A percentile compares a stretch with the other conserved stretches of the same genome.
phyloP scores from a whole-genome alignment of 2,113 vertebrate genomes.

The Gulo gulo region DNA sequence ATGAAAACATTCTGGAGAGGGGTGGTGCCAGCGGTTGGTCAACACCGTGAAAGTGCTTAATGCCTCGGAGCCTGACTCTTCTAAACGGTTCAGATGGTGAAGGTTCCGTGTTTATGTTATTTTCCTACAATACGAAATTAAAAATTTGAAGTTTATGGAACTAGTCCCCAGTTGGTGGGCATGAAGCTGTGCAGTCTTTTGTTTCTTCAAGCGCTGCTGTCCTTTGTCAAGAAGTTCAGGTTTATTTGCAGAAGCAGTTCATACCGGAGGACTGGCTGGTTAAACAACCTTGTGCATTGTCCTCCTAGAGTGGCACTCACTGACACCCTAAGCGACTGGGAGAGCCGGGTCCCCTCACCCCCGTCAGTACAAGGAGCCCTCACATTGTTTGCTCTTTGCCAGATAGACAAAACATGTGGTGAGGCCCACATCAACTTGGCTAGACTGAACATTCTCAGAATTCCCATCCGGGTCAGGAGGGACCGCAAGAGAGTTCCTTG shows the following conservation, averaged over 20 bases:
- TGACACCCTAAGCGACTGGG: background rate
- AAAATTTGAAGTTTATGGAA: background rate
- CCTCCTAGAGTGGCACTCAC: accelerated
- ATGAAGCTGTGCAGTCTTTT: background rate
- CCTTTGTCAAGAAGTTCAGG: background rate
- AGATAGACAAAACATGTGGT: background rate
- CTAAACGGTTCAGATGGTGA: no score
- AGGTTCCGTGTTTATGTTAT: background rate
- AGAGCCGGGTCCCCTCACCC: no score
- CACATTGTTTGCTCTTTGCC: background rate
- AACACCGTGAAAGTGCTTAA: accelerated
- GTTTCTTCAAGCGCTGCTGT: background rate
- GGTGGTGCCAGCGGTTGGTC: no score
- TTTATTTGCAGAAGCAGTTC: background rate
- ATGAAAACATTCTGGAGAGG: background rate
- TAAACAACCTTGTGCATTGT: accelerated
- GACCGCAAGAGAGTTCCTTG: background rate
- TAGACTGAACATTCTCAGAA: background rate
- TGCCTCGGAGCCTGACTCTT: background rate
- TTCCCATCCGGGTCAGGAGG: background rate
- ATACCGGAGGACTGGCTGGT: background rate
- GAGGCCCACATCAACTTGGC: background rate
- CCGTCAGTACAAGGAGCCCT: background rate
- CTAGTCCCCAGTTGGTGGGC: background rate
- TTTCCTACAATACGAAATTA: background rate